These are phyloP conservation scores for Drosophila takahashii DNA, from an alignment of 1,140 invertebrate species.

Conservation along the genomic window DNA sequence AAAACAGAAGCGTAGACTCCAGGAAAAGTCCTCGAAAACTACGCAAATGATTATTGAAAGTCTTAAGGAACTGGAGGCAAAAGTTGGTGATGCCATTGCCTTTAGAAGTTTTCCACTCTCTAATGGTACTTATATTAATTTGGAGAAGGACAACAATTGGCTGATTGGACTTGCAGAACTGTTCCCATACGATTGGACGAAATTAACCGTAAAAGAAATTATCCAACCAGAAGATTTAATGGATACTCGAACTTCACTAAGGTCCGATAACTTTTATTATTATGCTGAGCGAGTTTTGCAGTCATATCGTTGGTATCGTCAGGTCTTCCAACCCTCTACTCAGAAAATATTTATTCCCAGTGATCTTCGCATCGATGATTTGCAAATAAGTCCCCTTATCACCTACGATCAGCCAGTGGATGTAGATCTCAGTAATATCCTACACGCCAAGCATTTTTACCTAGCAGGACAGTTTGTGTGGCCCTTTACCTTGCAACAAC, in stretches of 20 bases:
- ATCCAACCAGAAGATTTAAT: constrained; percentile 2
- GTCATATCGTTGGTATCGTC: constrained; percentile 28
- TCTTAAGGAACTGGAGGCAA: constrained; percentile 5
- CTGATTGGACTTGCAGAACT: constrained; percentile 21
- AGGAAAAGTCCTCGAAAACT: background rate
- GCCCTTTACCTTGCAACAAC: constrained; percentile 38
- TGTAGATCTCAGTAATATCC: constrained; percentile 45
- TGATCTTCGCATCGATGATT: constrained; percentile 15
- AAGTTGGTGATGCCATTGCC: constrained; percentile 5
- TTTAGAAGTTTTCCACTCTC: background rate
- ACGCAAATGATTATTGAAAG: background rate
- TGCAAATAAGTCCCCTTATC: constrained; percentile 24
- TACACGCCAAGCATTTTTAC: constrained; percentile 39
- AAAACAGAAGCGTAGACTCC: constrained; percentile 3
- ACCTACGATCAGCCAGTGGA: constrained; percentile 50
- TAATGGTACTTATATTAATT: constrained; percentile 38
- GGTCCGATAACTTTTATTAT: constrained; percentile 36
- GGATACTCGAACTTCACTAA: constrained; percentile 36
- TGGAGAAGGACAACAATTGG: constrained; percentile 29
- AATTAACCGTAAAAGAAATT: background rate
- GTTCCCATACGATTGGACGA: constrained; percentile 47
- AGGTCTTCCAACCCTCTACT: constrained; percentile 10
- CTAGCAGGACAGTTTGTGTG: constrained; percentile 42
- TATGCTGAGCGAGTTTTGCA: constrained; percentile 36
- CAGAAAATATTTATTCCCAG: constrained; percentile 1